Conservation (phyloP, 2,797 vertebrate species). For the Gorsachius magnificus region DNA sequence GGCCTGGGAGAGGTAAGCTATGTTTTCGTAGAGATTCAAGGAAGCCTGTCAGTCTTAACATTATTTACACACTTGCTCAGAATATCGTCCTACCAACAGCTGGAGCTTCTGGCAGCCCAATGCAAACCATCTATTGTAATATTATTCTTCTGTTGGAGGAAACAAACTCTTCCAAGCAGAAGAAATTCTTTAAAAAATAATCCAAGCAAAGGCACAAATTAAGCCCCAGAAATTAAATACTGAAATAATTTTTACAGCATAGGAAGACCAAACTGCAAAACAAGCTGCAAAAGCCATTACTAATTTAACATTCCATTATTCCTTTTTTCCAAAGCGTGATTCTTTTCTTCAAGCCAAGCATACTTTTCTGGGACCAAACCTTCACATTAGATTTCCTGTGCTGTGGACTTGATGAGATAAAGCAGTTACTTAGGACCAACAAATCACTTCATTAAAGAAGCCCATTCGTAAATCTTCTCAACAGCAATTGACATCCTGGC, state of each 20-base stretch:
- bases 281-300: constrained; percentile 63
- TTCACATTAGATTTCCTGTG: constrained; percentile 56
- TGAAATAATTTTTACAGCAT: constrained; percentile 48
- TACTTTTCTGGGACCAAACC: constrained; percentile 42
- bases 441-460: constrained; percentile 50
- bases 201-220: constrained; percentile 34
- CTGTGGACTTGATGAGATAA: constrained; percentile 41
- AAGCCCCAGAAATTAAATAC: constrained; percentile 44
- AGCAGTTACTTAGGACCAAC: constrained; percentile 55
- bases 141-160: constrained; percentile 26
- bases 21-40: not conserved
- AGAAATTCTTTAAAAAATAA: not conserved
- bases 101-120: constrained; percentile 31
- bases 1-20: not conserved
- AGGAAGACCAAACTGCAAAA: constrained; percentile 52
- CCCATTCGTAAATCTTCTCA: constrained; percentile 2
- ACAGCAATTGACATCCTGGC: not conserved
- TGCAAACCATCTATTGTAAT: constrained; percentile 33
- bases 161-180: constrained; percentile 34
- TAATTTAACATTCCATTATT: constrained; percentile 52
- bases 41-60: not conserved
- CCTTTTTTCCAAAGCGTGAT: not conserved
- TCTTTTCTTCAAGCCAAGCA: constrained; percentile 51
- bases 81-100: not conserved
- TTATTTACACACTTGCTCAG: not conserved